phyloP scores from a whole-genome alignment of 2,888 invertebrate genomes.

The Xanthorhoe spadicearia region DNA sequence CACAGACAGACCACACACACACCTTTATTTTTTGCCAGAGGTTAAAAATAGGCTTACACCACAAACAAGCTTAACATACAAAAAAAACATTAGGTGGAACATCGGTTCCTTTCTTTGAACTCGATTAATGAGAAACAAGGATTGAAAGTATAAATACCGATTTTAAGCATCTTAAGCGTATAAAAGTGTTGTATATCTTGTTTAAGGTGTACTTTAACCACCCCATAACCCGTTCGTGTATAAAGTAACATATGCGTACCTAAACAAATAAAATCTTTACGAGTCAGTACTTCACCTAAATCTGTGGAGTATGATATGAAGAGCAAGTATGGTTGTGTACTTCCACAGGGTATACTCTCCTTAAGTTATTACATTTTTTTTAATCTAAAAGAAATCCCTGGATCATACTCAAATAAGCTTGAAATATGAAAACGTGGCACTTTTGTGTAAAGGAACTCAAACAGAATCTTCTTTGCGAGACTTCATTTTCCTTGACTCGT shows the following conservation, averaged over 20 bases:
- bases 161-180: not conserved
- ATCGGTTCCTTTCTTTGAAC: too few species aligned
- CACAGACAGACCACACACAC: too few species aligned
- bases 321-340: not conserved
- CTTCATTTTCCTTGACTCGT: conserved; percentile 59
- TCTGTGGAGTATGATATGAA: conserved; percentile 8
- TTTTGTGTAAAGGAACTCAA: conserved; percentile 54
- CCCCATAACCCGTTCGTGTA: conserved; percentile 5
- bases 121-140: not conserved
- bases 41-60: too few species aligned
- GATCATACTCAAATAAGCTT: conserved; percentile 46
- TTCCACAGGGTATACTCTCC: not conserved
- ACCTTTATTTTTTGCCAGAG: too few species aligned
- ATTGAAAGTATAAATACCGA: not conserved
- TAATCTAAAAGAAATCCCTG: conserved; percentile 46
- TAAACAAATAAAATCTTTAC: conserved; percentile 29
- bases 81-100: too few species aligned
- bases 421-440: conserved; percentile 48
- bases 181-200: not conserved
- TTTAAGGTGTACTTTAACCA: conserved; percentile 6
- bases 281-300: conserved; percentile 13
- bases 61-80: too few species aligned
- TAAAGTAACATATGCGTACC: conserved; percentile 8
- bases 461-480: conserved; percentile 51
- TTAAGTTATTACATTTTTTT: conserved; percentile 37